Evolutionary conservation across 2,797 vertebrate species (phyloP), one percentile per base, ranked within the genome.

Genomic region (Neosalanx taihuensis): DNA sequence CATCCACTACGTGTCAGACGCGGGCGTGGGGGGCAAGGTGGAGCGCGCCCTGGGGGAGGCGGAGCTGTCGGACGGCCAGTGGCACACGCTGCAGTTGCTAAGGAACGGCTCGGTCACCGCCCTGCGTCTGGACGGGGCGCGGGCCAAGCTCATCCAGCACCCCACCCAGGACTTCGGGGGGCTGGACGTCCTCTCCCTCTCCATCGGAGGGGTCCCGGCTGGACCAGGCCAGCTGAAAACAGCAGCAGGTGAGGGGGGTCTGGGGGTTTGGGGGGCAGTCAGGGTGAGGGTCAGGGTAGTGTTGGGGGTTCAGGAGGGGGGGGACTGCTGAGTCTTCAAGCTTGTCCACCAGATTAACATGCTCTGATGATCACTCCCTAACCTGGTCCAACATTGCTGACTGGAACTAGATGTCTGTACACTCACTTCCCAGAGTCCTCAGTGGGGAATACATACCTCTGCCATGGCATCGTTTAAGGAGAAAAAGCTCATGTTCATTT

Each of bases 121-220:
- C 9, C 73, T 98, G 60, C 93, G 89, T 0, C 81, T 98, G 0
- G 97, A 99, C 80, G 79, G 84, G 70, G 66, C 85, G 26, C 90
- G 92, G 46, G 84, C 83, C 53, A 89, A 92, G 80, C 86, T 95
- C 37, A 92, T 98, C 41, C 86, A 89, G 63, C 96, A 95, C 0
- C 33, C 91, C 35, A 99, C 97, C 0, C 97, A 99, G 83, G 95
- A 99, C 87, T 99, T 99, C 0, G 96, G 97, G 3, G 96, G 97
- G 1, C 88, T 97, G 0, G 80, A 92, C 0, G 95, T 99, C 37
- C 84, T 95, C 56, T 96, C 94, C 3, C 79, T 99, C n/a, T 97
- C 96, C 4, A 90, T 99, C 18, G 98, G 98, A 58, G 98, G 98
- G 58, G 92, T 95, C 64, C 94, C 95, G 2, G 84, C 92, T 0